Conservation (phyloP, 2,888 invertebrate species). For the Matsumyia berberina region DNA sequence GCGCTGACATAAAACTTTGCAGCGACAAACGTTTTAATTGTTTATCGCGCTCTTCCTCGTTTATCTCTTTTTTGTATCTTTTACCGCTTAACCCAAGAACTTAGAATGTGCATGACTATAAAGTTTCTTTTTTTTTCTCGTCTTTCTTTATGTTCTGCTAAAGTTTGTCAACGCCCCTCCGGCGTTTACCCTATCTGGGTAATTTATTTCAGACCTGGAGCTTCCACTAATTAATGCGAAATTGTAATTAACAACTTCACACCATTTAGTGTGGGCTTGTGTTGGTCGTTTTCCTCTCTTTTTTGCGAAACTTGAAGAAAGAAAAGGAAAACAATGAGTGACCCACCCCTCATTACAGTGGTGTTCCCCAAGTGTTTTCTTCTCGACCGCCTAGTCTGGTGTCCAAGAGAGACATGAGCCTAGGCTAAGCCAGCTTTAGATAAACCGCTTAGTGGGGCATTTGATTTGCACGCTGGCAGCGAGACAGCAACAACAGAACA, state of each 20-base stretch:
- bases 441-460: conserved; percentile 55
- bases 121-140: conserved; percentile 7
- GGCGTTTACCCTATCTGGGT: conserved; percentile 37
- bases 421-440: conserved; percentile 61
- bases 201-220: conserved; percentile 68
- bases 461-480: conserved; percentile 38
- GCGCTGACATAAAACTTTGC: conserved; percentile 23
- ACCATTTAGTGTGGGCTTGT: conserved; percentile 66
- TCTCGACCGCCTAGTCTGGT: conserved; percentile 6
- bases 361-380: conserved; percentile 2
- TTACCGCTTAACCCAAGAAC: conserved; percentile 5
- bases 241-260: conserved; percentile 76
- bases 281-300: conserved; percentile 13
- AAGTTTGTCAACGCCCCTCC: conserved; percentile 63
- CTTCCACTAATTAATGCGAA: conserved; percentile 70
- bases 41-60: conserved; percentile 19
- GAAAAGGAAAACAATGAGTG: conserved; percentile 45
- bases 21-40: conserved; percentile 37
- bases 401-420: conserved; percentile 21
- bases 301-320: not conserved
- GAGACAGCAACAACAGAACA: conserved; percentile 19
- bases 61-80: not conserved
- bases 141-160: not conserved
- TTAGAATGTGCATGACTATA: conserved; percentile 39
- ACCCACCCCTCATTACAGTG: conserved; percentile 68